Evolutionary conservation across 1,140 invertebrate species (phyloP), one percentile per base, ranked within the genome.

Genomic region (Uloborus diversus): DNA sequence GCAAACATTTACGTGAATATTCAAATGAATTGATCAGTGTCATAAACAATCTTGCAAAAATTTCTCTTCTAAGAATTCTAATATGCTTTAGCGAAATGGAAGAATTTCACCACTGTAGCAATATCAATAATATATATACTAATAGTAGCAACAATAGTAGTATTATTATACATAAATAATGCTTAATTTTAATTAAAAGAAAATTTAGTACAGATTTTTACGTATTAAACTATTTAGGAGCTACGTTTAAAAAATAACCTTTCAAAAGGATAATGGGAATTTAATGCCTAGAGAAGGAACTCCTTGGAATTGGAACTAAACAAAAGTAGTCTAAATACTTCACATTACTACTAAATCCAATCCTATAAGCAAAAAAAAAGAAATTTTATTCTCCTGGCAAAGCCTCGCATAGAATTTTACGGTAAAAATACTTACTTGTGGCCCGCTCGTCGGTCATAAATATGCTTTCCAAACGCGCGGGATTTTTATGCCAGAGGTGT

Each of bases 291-390:
- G 20, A 42, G 20, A 66, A 51, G 61, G 51, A 66, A 27, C 33
- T 28, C 25, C 20, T n/a, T n/a, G n/a, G 35, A 69, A 69, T 33
- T 56, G 47, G 49, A 56, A 35, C 17, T 35, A 53, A 56, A 35
- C 25, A 56, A 56, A 69, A 17, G 25, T 25, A 61, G 51, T 13
- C 1, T 42, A 61, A 61, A 42, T 49, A 57, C 37, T 17, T 13
- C 69, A 28, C 32, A 73, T 73, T 61, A 73, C 69, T 53, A 73
- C 56, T 73, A 73, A 73, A 73, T 61, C 69, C 69, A 73, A 73
- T 73, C 69, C 69, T 25, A 49, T 47, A 62, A 75, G n/a, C n/a
- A n/a, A n/a, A n/a, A n/a, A n/a, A n/a, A 47, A 64, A 61, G 37
- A 42, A 64, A 57, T 75, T 64, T 32, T 64, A 33, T n/a, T n/a